Evolutionary conservation across 2,888 invertebrate genomes (phyloP), one percentile per base, ranked within the genome.

Genomic region (Blastobasis lacticolella): DNA sequence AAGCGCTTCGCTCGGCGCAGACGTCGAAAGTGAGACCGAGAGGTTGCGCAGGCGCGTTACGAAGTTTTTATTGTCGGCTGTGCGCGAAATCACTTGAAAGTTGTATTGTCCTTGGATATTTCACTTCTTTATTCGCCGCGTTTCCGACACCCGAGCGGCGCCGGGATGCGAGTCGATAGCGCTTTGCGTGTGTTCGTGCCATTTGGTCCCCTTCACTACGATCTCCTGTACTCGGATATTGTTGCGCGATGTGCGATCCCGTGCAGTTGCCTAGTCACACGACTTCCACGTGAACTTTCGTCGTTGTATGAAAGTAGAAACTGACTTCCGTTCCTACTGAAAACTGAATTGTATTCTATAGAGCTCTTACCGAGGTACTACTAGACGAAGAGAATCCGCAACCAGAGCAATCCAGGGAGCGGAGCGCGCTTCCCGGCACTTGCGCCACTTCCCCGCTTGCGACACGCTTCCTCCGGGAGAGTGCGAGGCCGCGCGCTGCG

Each of bases 31-130:
- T 83, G 76, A 83, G 79, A 79, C 81, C 79, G 84, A 79, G 84
- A 82, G 78, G 85, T 87, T 86, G 88, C 88, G 85, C 85, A 85
- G 82, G 71, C 82, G 76, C 73, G 75, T 84, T 83, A 83, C 86
- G 81, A 82, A 86, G 86, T 87, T 88, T 85, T 88, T 86, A 85
- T 81, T 82, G 85, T 84, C 81, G 83, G 82, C 80, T 72, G 83
- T 82, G 83, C 85, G 85, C 85, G 88, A 88, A 87, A 87, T 88
- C 86, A 83, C 81, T 88, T 82, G 88, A 88, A 88, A 87, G 87
- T 87, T 81, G 81, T 80, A 80, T 81, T 86, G 87, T 87, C 86
- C 88, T 88, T 88, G 87, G 83, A 77, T 86, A 83, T 85, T 87
- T 87, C 83, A 86, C 81, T 86, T 84, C 79, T 85, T 85, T 86